Evolutionary conservation across 37 sponge, comb jelly and placozoan species (phyloP), one percentile per base, ranked within the genome.

Genomic region (Chondrilla cf. caribensis): DNA sequence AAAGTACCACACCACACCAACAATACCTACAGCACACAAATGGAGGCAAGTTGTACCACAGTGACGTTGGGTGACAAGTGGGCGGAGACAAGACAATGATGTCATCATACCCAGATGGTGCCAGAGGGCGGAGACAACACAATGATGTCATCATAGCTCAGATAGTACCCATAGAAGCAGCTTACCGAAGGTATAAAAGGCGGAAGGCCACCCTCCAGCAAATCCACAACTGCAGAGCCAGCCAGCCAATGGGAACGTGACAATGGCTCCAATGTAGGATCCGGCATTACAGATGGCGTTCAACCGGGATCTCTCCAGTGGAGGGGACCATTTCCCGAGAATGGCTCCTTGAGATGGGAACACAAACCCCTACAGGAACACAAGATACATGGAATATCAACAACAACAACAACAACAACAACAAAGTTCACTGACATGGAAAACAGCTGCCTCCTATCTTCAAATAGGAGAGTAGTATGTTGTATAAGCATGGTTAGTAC

Each of bases 311-410:
- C 90, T 80, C 60, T 97, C 98, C 25, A 38, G 33, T 1, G 91
- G 91, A 1, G 98, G 98, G 0, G 98, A 93, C 98, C 98, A 97
- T 33, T 81, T 77, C 3, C 90, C 86, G 90, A 93, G 93, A 25
- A 97, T 39, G 6, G 90, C 90, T 54, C 82, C 86, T 87, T 93
- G 88, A 39, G 98, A 85, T 38, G 98, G 98, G 85, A 91, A 91
- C 21, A 93, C 91, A 22, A 96, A 91, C 2, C 97, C 97, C 97
- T 96, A 62, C 19, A 73, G 2, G 17, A 26, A 11, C 9, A 47
- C 51, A 47, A 47, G n/a, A 54, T 54, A 54, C 64, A 62, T 22
- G 15, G 64, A 47, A 47, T 47, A 14, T 14, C 22, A 15, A 62
- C 51, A 47, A 47, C 51, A 11, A 47, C 51, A 47, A 47, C 6